Conservation (phyloP, 2,797 vertebrate genomes). For the Artibeus lituratus region DNA sequence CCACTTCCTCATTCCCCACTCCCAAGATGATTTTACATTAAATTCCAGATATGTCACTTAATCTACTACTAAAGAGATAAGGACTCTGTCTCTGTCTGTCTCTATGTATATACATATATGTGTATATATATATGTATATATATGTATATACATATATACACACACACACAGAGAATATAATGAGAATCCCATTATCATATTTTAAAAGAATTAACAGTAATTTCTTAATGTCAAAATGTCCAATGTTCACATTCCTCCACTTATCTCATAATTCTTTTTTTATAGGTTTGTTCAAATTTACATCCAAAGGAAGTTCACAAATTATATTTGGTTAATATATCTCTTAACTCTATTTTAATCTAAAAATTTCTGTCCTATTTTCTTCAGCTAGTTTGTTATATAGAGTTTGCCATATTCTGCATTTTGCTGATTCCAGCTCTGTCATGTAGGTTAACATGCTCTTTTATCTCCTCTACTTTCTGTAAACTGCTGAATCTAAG, state of each 20-base stretch:
- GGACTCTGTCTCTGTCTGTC: background rate
- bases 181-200: background rate
- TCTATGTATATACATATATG: background rate
- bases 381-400: background rate
- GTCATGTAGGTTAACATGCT: background rate
- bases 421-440: background rate
- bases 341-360: conserved; percentile 36
- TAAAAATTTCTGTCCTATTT: conserved; percentile 1
- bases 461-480: background rate
- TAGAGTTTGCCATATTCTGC: background rate
- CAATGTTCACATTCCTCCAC: background rate
- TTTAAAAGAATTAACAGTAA: conserved; percentile 25
- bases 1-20: background rate
- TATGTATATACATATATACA: background rate
- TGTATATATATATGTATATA: background rate
- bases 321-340: background rate
- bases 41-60: background rate
- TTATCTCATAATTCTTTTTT: background rate
- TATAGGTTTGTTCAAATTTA: background rate
- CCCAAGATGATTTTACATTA: background rate
- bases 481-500: conserved; percentile 8
- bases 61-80: background rate
- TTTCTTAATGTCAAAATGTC: conserved; percentile 31
- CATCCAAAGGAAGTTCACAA: background rate
- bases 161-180: background rate